phyloP scores from a whole-genome alignment of 1,140 invertebrate species.

The Phymastichus coffea region DNA sequence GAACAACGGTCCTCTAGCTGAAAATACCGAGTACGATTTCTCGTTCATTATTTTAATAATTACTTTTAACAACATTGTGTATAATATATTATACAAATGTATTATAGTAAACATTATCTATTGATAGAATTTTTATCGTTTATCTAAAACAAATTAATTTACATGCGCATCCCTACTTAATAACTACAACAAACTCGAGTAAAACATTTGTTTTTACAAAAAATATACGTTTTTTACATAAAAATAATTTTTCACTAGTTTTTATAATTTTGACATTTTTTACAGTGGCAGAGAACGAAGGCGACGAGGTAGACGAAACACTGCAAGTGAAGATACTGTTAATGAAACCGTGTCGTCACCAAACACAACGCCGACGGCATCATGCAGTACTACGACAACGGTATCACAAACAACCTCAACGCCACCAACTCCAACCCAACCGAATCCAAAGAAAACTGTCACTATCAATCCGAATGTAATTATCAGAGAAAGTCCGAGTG shows the following conservation, averaged over 20 bases:
- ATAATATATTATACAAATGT: no score
- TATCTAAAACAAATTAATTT: slow-evolving; percentile 35
- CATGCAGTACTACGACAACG: not conserved
- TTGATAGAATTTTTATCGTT: no score
- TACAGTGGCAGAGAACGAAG: slow-evolving; percentile 47
- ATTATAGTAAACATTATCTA: no score
- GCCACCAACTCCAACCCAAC: slow-evolving; percentile 18
- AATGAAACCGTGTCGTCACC: no score
- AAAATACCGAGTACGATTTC: slow-evolving; percentile 49
- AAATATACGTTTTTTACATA: no score
- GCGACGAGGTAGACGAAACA: slow-evolving; percentile 49
- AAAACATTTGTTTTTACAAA: no score
- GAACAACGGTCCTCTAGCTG: slow-evolving; percentile 44
- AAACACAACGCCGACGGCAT: not conserved
- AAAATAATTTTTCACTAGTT: no score
- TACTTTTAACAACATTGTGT: no score
- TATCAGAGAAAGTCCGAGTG: not conserved
- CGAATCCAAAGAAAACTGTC: not conserved
- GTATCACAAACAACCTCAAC: not conserved
- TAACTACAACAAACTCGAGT: no score
- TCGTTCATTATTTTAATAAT: no score
- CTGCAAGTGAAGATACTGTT: slow-evolving; percentile 42
- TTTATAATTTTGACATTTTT: slow-evolving; percentile 28
- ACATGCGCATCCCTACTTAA: not conserved
- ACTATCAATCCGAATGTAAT: not conserved